Conservation (phyloP, 2,888 invertebrate genomes). For the Linnaemya tessellans region DNA sequence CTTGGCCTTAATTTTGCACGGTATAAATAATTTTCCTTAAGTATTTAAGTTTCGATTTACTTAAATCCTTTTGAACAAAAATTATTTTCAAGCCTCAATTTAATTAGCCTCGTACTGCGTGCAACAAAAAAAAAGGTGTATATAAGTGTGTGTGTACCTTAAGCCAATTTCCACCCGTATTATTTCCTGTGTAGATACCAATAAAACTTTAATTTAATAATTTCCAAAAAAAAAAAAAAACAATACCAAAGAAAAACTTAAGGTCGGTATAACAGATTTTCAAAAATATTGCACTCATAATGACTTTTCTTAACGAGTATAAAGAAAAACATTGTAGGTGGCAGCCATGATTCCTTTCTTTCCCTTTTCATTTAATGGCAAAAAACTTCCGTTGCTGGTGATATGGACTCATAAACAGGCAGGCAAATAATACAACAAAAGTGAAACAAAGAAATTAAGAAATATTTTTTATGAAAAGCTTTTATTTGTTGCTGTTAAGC, state of each 20-base stretch:
- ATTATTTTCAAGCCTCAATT: background rate
- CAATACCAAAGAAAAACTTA: background rate
- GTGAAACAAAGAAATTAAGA: slow-evolving; percentile 11
- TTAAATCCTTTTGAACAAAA: no score
- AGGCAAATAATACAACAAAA: background rate
- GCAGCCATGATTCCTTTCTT: background rate
- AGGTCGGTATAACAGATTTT: background rate
- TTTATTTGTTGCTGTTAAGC: background rate
- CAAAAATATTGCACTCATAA: slow-evolving; percentile 4
- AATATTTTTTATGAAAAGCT: background rate
- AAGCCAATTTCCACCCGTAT: background rate
- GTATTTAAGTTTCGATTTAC: background rate
- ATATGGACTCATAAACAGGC: background rate
- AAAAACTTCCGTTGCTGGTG: slow-evolving; percentile 36
- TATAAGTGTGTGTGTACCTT: background rate
- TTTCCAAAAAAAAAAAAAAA: background rate
- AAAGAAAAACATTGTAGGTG: background rate
- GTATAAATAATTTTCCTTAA: background rate
- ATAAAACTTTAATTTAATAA: slow-evolving; percentile 23
- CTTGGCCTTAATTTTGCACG: background rate
- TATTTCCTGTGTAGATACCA: slow-evolving; percentile 4
- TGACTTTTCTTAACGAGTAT: background rate
- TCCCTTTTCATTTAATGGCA: background rate
- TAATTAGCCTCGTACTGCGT: background rate
- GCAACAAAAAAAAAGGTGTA: background rate